Percentiles rank a stretch among this genome's conserved stretches.
Conservation (phyloP, 2,113 vertebrate genomes). For the human region DNA sequence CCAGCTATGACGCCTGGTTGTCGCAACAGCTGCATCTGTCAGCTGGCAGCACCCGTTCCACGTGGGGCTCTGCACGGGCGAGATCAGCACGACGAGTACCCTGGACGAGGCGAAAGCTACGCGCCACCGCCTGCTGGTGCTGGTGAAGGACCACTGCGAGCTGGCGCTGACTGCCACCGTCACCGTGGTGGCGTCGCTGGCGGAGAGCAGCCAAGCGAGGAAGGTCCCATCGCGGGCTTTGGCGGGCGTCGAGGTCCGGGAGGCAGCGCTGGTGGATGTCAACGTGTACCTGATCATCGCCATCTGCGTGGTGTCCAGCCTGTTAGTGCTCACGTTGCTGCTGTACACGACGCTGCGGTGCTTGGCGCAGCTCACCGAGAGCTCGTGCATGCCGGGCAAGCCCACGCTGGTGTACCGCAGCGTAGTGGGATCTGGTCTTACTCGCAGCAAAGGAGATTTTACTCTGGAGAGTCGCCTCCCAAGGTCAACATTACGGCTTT, state of each 20-base stretch:
- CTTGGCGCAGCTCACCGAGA: slow-evolving; percentile 22
- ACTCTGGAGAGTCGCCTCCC: slow-evolving; percentile 24
- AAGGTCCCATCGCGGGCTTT: not conserved
- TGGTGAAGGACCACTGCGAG: not conserved
- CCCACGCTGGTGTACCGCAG: slow-evolving; percentile 89
- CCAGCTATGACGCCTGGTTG: slow-evolving; percentile 85
- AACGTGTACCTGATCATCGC: slow-evolving; percentile 79
- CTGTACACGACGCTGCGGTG: slow-evolving; percentile 47
- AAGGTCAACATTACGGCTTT: slow-evolving; percentile 80
- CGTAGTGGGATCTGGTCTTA: slow-evolving; percentile 76
- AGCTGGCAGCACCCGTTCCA: not conserved
- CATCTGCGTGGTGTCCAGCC: slow-evolving; percentile 77
- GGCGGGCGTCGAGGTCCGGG: not conserved
- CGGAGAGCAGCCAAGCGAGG: accelerated
- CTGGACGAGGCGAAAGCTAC: not conserved
- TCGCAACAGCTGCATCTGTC: not conserved
- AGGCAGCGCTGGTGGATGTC: not conserved
- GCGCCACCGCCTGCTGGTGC: not conserved
- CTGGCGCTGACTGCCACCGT: not conserved
- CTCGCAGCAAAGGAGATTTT: slow-evolving; percentile 67
- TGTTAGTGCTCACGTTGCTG: slow-evolving; percentile 69
- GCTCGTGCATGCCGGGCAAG: slow-evolving; percentile 78
- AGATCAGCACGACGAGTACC: not conserved
- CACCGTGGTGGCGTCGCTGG: not conserved
- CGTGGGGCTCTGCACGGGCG: not conserved